These are phyloP conservation scores for Nannobrachium achirus DNA, from an alignment of 2,113 vertebrate genomes.

Conservation along the genomic window DNA sequence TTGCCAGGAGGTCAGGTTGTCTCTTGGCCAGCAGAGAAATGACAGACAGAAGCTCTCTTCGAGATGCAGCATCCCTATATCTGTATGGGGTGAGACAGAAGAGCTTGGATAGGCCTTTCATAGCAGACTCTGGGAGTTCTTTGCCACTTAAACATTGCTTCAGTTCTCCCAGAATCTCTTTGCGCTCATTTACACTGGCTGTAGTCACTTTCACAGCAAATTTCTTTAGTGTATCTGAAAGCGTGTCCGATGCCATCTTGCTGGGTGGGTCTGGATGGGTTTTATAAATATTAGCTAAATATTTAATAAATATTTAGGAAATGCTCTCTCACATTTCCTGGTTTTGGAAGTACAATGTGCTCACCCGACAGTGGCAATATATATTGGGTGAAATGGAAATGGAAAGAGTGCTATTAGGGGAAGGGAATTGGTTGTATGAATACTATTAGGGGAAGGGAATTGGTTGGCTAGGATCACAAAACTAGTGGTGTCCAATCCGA, in stretches of 20 bases:
- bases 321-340: too few species aligned
- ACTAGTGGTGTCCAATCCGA: too few species aligned
- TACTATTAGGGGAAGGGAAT: too few species aligned
- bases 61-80: constrained; percentile 93
- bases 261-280: constrained; percentile 69
- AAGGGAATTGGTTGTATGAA: too few species aligned
- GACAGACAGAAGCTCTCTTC: constrained; percentile 87
- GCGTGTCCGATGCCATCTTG: constrained; percentile 96
- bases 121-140: constrained; percentile 88
- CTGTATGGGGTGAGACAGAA: constrained; percentile 96
- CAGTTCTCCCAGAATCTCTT: constrained; percentile 89
- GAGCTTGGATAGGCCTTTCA: constrained; percentile 95
- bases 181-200: constrained; percentile 92
- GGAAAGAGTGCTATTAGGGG: too few species aligned
- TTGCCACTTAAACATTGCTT: constrained; percentile 87
- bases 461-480: too few species aligned
- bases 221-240: constrained; percentile 87
- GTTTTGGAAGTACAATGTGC: too few species aligned
- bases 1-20: constrained; percentile 88
- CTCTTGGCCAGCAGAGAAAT: constrained; percentile 88
- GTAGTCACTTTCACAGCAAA: constrained; percentile 95
- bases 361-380: too few species aligned
- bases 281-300: too few species aligned
- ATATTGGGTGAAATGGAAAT: too few species aligned
- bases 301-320: too few species aligned